Evolutionary conservation across 2,888 invertebrate species (phyloP).

Genomic region (Augochlorella aurata): DNA sequence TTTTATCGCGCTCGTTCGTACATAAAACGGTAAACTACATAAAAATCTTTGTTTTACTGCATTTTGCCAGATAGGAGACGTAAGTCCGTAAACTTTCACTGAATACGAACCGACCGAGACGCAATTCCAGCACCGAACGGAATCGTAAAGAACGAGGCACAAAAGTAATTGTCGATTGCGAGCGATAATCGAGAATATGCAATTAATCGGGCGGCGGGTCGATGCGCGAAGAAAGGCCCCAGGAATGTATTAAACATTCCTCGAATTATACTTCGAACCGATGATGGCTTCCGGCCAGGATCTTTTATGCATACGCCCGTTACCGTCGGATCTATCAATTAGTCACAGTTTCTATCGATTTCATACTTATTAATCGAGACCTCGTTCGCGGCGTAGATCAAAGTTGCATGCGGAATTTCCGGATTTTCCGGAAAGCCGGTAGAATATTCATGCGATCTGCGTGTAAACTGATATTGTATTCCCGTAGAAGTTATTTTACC

Average conservation of each 20-base stretch:
- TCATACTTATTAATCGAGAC: conserved; percentile 33
- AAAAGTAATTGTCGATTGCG: background rate
- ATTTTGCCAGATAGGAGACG: background rate
- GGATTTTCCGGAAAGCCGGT: background rate
- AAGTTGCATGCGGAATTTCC: conserved; percentile 33
- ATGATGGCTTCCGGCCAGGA: conserved; percentile 30
- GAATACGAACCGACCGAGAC: background rate
- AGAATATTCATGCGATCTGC: background rate
- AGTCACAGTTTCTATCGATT: conserved; percentile 25
- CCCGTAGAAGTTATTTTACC: background rate
- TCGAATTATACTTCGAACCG: conserved; percentile 30
- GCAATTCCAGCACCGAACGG: background rate
- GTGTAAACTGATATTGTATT: background rate
- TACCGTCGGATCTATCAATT: conserved; percentile 30
- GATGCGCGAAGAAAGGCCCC: background rate
- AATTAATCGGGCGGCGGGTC: background rate
- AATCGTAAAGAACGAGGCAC: background rate
- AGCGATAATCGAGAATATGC: background rate
- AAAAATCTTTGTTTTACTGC: background rate
- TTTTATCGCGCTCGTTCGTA: background rate
- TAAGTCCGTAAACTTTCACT: background rate
- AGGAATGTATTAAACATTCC: conserved; percentile 27
- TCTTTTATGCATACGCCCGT: conserved; percentile 37
- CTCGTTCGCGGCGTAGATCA: conserved; percentile 8
- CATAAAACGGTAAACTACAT: background rate